Conservation (phyloP, 2,888 invertebrate genomes). For the Plebejus melissa region DNA sequence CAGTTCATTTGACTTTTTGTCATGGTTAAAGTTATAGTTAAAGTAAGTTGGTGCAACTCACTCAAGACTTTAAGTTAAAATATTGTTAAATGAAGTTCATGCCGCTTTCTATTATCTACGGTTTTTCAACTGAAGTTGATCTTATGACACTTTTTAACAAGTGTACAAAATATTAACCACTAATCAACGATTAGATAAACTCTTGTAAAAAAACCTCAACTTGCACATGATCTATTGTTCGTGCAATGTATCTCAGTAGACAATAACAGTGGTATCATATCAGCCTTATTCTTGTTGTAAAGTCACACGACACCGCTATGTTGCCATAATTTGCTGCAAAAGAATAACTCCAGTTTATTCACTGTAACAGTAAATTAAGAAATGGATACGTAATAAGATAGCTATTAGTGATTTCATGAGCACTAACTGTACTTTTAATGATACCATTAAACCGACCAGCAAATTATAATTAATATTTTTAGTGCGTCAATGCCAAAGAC, state of each 20-base stretch:
- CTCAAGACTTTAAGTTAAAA: not conserved
- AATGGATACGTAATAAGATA: slow-evolving; percentile 10
- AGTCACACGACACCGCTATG: slow-evolving; percentile 19
- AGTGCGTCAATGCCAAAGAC: not conserved
- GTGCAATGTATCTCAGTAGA: not conserved
- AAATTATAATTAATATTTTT: not conserved
- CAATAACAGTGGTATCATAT: slow-evolving; percentile 14
- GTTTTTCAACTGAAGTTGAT: too few relatives aligned
- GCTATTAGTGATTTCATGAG: slow-evolving; percentile 5
- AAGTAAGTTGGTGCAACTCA: too few relatives aligned
- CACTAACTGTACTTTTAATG: not conserved
- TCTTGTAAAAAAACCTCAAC: not conserved
- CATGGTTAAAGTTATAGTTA: too few relatives aligned
- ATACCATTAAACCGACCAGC: not conserved
- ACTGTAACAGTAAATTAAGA: slow-evolving; percentile 25
- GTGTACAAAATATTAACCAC: too few relatives aligned
- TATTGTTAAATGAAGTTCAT: not conserved
- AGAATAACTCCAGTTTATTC: slow-evolving; percentile 10
- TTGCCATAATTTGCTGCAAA: slow-evolving; percentile 5
- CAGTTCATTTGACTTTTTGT: too few relatives aligned
- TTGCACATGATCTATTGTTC: not conserved
- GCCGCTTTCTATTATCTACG: not conserved
- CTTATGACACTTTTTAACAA: too few relatives aligned
- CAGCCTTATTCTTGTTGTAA: not conserved
- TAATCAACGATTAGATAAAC: not conserved